Evolutionary conservation across 1,140 invertebrate species (phyloP), one percentile per base, ranked within the genome.

Genomic region (Lutraria rhynchaena): DNA sequence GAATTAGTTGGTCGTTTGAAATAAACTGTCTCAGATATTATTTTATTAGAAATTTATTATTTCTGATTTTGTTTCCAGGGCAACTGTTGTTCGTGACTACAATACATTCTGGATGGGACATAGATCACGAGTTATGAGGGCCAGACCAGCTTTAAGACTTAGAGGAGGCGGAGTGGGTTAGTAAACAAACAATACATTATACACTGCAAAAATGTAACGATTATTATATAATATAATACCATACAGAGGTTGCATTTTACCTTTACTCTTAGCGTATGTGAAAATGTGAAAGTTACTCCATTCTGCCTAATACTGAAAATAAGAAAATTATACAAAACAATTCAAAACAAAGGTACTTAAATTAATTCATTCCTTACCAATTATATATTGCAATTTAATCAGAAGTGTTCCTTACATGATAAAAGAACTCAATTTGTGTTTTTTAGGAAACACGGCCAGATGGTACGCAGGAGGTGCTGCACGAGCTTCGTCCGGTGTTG

Each of bases 21-120:
- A n/a, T n/a, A n/a, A n/a, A n/a, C n/a, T n/a, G n/a, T n/a, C n/a
- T n/a, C n/a, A n/a, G n/a, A n/a, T n/a, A n/a, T n/a, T n/a, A n/a
- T n/a, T n/a, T n/a, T n/a, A n/a, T n/a, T n/a, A n/a, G n/a, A n/a
- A n/a, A n/a, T n/a, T n/a, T 41, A 41, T 41, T 41, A 5, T 29
- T 22, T 51, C 1, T 67, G 2, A 22, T 77, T 80, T 41, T 29
- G 1, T 35, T 70, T 58, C 24, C 76, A 80, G 76, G 22, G 76
- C 63, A 37, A 80, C 76, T 13, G 76, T 80, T 1, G 76, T 80
- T n/a, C 76, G 53, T 17, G 76, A 80, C 35, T 80, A 58, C 35
- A 80, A 80, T 51, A 80, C 76, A 9, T 80, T 67, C 53, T 80
- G 76, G 76, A 80, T 80, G 76, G 76, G 76, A 19, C 76, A 80